These are phyloP conservation scores for Gymnogyps californianus DNA, from an alignment of 2,113 vertebrate species.

Conservation along the genomic window DNA sequence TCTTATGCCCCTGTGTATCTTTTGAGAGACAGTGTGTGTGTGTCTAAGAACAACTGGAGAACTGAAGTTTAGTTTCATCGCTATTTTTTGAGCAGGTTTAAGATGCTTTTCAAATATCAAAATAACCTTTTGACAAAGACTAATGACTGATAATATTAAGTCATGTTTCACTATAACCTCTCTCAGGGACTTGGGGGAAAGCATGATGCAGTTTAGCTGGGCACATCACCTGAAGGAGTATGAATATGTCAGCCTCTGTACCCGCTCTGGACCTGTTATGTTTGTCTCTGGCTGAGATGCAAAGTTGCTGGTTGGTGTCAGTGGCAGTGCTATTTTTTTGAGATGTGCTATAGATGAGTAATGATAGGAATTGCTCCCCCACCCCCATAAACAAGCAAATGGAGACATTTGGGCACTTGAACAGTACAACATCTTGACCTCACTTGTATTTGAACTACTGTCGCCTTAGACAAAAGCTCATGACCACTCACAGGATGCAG, in stretches of 20 bases:
- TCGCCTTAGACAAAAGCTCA: not conserved
- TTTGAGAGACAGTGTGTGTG: not conserved
- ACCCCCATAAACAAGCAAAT: not conserved
- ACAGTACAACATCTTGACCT: not conserved
- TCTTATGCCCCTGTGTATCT: not conserved
- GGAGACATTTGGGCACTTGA: not conserved
- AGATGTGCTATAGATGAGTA: not conserved
- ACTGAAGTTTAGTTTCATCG: not conserved
- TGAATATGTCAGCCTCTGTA: not conserved
- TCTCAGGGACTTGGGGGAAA: not conserved
- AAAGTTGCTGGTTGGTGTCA: not conserved
- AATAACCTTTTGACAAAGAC: not conserved
- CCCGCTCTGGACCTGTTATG: rapidly evolving
- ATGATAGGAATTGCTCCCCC: not conserved
- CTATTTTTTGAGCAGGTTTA: not conserved
- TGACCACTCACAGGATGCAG: not conserved
- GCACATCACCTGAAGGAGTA: not conserved
- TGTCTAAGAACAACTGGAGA: not conserved
- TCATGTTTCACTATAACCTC: not conserved
- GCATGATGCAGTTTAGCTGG: not conserved
- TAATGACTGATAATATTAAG: not conserved
- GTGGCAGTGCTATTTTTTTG: not conserved
- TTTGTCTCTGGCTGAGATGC: not conserved
- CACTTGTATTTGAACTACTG: not conserved
- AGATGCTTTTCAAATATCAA: not conserved